Evolutionary conservation across 2,113 vertebrate genomes (phyloP).

Genomic region (Naja naja): DNA sequence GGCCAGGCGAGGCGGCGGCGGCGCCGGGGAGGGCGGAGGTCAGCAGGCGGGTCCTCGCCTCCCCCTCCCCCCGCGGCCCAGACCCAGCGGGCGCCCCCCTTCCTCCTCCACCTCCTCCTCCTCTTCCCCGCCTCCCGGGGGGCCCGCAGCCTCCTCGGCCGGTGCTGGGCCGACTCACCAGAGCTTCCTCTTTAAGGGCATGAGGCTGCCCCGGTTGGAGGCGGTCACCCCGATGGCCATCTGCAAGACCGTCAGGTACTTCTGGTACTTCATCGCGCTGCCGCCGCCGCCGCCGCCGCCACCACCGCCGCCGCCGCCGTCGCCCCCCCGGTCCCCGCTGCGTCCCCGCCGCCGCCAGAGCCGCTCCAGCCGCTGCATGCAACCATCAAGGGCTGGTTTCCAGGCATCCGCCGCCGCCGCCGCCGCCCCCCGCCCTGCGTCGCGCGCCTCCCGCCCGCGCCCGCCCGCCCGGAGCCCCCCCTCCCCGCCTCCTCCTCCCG

Average conservation of each 20-base stretch:
- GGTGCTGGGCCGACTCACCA: slow-evolving; percentile 88
- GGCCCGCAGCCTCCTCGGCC: not conserved
- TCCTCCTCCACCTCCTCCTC: not conserved
- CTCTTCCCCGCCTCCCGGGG: not conserved
- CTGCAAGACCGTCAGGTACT: slow-evolving; percentile 99
- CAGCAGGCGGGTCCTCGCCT: not conserved
- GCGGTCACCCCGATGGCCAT: slow-evolving; percentile 98
- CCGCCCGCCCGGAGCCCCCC: slow-evolving; percentile 36
- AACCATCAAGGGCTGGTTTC: slow-evolving; percentile 83
- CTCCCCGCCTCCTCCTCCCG: slow-evolving; percentile 37
- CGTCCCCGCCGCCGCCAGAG: slow-evolving; percentile 77
- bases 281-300: slow-evolving; percentile 76
- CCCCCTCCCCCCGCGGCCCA: not conserved
- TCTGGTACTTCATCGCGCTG: slow-evolving; percentile 98
- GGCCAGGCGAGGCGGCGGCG: no score
- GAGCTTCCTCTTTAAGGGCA: slow-evolving; percentile 93
- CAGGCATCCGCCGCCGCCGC: slow-evolving; percentile 78
- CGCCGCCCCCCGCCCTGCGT: slow-evolving; percentile 68
- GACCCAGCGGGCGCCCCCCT: not conserved
- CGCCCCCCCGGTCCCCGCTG: slow-evolving; percentile 85
- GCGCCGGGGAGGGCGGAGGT: not conserved
- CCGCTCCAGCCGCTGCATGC: slow-evolving; percentile 88
- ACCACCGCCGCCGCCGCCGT: slow-evolving; percentile 81
- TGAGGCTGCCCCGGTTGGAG: slow-evolving; percentile 92
- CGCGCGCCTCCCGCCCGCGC: slow-evolving; percentile 64